Evolutionary conservation across 2,888 invertebrate genomes (phyloP), one percentile per base, ranked within the genome.

Genomic region (Aporophyla nigra): DNA sequence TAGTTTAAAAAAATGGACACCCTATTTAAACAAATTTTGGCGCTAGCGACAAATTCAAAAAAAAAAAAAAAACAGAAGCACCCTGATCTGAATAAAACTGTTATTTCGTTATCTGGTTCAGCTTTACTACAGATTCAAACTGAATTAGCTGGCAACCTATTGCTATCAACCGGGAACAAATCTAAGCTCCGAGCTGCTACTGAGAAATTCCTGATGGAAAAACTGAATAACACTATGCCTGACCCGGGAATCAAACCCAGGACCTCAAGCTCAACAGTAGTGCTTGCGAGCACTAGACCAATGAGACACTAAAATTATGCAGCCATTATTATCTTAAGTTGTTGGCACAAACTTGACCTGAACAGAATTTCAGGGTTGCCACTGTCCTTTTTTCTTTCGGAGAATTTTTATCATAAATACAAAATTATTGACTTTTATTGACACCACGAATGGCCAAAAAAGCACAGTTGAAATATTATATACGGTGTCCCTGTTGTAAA

Each of bases 281-380:
- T 16, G 24, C 24, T 1, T 27, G 56, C 24, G 27, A 24, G 24
- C 56, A 16, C 24, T 58, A 16, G 3, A 56, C 24, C 1, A 19
- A 19, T 5, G 24, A 46, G 1, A 46, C 4, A 24, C 3, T 51
- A 43, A 43, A 59, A 78, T 33, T 7, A 53, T 40, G 16, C 33
- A 46, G 33, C 16, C 0, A 59, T 46, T 27, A 49, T 27, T 53
- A 51, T 21, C 9, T 21, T n/a, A 16, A 2, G 33, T 33, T 5
- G 24, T 58, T 51, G 0, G 33, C 9, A 53, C 16, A 53, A 56
- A 73, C 49, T 63, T 33, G 51, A 58, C 51, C 51, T 46, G 21
- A 63, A 58, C 14, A 16, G 6, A 65, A 66, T 74, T 59, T 81
- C 40, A 81, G 78, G 82, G 81, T 33, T 66, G 27, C 40, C 53